phyloP scores from a whole-genome alignment of 2,797 vertebrate genomes.

The Synanceia verrucosa region DNA sequence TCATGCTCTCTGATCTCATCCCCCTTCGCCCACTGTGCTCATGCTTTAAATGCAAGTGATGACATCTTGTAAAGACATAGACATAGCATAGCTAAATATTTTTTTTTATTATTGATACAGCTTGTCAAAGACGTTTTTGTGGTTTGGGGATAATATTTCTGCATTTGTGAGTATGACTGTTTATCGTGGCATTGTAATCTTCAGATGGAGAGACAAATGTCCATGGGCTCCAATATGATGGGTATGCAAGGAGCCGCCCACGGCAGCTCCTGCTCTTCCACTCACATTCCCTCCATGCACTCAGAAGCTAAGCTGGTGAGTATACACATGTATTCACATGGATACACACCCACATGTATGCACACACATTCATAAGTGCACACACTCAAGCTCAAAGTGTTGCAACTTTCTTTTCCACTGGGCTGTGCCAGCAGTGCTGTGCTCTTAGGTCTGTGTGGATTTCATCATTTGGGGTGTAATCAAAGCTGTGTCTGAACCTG shows the following conservation, averaged over 20 bases:
- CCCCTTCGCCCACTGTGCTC: background rate
- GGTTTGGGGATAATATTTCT: background rate
- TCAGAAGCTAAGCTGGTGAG: constrained; percentile 99
- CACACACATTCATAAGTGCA: constrained; percentile 35
- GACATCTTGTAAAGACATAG: background rate
- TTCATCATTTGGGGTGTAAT: constrained; percentile 82
- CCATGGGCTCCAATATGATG: constrained; percentile 98
- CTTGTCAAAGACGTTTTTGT: background rate
- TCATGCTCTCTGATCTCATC: constrained; percentile 59
- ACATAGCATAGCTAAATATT: background rate
- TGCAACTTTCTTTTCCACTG: constrained; percentile 85
- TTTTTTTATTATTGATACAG: background rate
- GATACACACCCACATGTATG: constrained; percentile 45
- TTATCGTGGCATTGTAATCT: constrained; percentile 49
- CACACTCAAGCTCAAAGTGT: constrained; percentile 51
- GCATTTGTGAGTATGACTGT: constrained; percentile 15
- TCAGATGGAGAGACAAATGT: constrained; percentile 99
- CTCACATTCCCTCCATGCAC: constrained; percentile 97
- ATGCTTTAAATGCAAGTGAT: background rate
- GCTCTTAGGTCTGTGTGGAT: constrained; percentile 78
- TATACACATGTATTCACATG: constrained; percentile 52
- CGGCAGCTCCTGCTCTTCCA: constrained; percentile 93
- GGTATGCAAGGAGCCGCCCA: constrained; percentile 95
- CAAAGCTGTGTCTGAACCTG: constrained; percentile 81
- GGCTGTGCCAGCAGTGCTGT: constrained; percentile 75